These are phyloP conservation scores for Oncopodura yosiiana DNA, from an alignment of 1,140 invertebrate species.

Conservation along the genomic window DNA sequence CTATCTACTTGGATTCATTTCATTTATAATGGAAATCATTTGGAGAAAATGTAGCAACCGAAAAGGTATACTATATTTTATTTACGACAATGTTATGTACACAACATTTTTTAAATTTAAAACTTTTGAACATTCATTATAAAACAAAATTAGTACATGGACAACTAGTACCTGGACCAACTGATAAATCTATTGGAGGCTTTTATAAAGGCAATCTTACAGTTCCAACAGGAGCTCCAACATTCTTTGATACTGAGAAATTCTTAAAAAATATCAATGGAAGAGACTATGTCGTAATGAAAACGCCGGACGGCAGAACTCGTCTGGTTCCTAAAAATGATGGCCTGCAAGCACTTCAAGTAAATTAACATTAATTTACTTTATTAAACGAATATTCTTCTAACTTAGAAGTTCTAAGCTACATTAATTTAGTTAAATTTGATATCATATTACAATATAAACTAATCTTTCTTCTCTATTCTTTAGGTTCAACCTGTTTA, in stretches of 20 bases:
- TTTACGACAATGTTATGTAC: background rate
- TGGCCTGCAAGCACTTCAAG: constrained; percentile 33
- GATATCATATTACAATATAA: no score
- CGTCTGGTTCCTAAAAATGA: constrained; percentile 33
- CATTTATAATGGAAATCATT: constrained; percentile 54
- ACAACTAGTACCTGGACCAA: constrained; percentile 25
- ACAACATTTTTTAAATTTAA: background rate
- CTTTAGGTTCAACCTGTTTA: no score
- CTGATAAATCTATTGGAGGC: constrained; percentile 13
- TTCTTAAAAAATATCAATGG: constrained; percentile 35
- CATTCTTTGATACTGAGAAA: constrained; percentile 35
- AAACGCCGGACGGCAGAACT: constrained; percentile 34
- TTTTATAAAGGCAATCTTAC: constrained; percentile 35
- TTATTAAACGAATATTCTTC: no score
- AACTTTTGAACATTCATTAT: background rate
- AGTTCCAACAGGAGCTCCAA: constrained; percentile 28
- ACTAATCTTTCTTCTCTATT: no score
- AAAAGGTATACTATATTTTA: constrained; percentile 18
- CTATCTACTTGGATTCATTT: constrained; percentile 45
- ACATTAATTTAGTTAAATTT: no score
- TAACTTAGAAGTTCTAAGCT: no score
- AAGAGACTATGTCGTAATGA: constrained; percentile 35
- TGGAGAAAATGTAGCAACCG: constrained; percentile 13
- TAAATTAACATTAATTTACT: no score
- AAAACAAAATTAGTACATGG: constrained; percentile 27